These are phyloP conservation scores for Aporophyla nigra DNA, from an alignment of 2,888 invertebrate genomes.

Conservation along the genomic window DNA sequence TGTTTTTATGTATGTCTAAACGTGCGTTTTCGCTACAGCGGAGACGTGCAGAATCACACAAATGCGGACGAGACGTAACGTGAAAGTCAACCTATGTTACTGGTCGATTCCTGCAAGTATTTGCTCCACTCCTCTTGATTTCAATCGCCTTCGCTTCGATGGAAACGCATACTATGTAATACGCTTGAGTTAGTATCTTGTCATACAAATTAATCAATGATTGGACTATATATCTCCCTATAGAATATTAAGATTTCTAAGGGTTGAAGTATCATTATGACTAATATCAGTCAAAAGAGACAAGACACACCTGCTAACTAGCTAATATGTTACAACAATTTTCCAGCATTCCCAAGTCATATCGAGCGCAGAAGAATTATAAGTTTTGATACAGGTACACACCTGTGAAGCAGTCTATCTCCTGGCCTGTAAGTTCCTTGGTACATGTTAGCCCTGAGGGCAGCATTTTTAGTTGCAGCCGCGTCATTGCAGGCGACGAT, in stretches of 20 bases:
- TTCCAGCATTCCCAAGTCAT: neutral
- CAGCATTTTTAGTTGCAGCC: slow-evolving; percentile 9
- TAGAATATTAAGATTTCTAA: neutral
- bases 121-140: neutral
- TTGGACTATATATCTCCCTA: neutral
- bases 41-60: neutral
- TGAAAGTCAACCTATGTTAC: neutral
- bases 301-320: neutral
- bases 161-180: neutral
- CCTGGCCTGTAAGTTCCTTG: slow-evolving; percentile 19
- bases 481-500: slow-evolving; percentile 33
- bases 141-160: neutral
- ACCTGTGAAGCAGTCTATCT: slow-evolving; percentile 55
- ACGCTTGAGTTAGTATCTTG: neutral
- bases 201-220: neutral
- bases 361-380: neutral
- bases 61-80: neutral
- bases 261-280: neutral
- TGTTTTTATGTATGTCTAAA: neutral
- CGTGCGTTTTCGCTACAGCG: neutral
- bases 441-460: slow-evolving; percentile 30
- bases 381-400: neutral
- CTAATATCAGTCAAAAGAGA: neutral
- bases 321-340: neutral
- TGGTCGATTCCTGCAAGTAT: neutral